These are phyloP conservation scores for Siphamia tubifer DNA, from an alignment of 2,113 vertebrate genomes.

Conservation along the genomic window DNA sequence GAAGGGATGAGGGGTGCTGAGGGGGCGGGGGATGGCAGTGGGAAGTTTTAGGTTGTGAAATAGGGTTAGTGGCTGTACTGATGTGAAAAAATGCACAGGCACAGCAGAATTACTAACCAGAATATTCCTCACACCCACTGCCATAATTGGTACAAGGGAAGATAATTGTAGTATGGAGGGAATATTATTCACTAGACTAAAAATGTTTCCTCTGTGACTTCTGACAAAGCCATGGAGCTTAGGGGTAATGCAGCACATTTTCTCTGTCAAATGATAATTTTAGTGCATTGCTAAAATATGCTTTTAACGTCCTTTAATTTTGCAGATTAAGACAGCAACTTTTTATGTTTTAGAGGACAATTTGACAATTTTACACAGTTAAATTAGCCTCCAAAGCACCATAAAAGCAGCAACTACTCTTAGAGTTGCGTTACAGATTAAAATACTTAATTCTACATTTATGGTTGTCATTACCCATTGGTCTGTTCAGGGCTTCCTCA, in stretches of 20 bases:
- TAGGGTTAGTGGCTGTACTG: constrained; percentile 52
- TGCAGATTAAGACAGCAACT: not conserved
- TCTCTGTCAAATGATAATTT: constrained; percentile 6
- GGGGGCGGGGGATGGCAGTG: constrained; percentile 25
- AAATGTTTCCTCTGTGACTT: constrained; percentile 10
- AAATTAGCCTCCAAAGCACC: not conserved
- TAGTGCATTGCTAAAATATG: not conserved
- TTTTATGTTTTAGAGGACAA: not conserved
- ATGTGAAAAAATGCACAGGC: constrained; percentile 57
- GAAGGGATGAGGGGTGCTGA: constrained; percentile 38
- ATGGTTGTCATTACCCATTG: not conserved
- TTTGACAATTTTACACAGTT: not conserved
- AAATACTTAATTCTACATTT: constrained; percentile 1
- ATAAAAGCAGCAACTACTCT: not conserved
- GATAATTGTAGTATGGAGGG: not conserved
- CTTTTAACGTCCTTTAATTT: not conserved
- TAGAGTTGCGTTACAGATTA: not conserved
- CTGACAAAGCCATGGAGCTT: constrained; percentile 22
- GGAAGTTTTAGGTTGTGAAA: constrained; percentile 66
- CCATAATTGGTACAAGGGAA: constrained; percentile 29
- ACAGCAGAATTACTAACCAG: constrained; percentile 30
- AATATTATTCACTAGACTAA: constrained; percentile 17
- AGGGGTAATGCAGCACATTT: constrained; percentile 30
- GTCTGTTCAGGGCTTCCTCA: not conserved
- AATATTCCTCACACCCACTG: constrained; percentile 30